Base-by-base conservation (phyloP, 1,140 invertebrate genomes). In the Protaetia brevitarsis region DNA sequence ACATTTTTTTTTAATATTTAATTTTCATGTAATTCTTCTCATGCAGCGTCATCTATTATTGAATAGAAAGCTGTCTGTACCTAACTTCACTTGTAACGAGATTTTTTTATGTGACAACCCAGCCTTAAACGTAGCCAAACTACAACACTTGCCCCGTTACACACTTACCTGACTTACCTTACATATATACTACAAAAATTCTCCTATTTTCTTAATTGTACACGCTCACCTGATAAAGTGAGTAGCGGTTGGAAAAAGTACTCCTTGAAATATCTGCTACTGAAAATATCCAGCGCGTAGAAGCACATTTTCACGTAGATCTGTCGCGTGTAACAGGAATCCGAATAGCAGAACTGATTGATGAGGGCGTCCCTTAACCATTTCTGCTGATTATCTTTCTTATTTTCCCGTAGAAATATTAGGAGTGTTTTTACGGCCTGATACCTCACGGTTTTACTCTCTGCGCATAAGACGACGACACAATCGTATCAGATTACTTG, bases 211-310 rank as follows among this genome's bases (percentile, higher is more conserved):
- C 21, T 6, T 8, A 51, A 13, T 8, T 8, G 6, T 19, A 6
- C 63, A 64, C 13, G 75, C 73, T 75, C 73, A 84, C 82, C 79
- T 60, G 84, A 79, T 63, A 91, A 73, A 67, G 71, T 77, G 30
- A 92, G 71, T 30, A 89, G 77, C 65, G 73, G 77, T 28, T 82
- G 77, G 75, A 85, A 90, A 78, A 91, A 90, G 74, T 88, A 76
- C 57, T 88, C 82, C 72, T 90, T 90, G 75, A 90, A 90, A 76
- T 89, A 90, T 59, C 78, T 73, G 58, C 85, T 85, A 21, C 89
- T 90, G 76, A 89, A 90, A 60, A 89, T 80, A 61, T 85, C 80
- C 62, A 89, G 76, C 6, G 85, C 84, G 69, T 87, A 79, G 31
- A 79, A 73, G 80, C 88, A 89, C 60, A 89, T 79, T 45, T 83